These are phyloP conservation scores for Rotaria sp. DNA, from an alignment of 2,888 invertebrate genomes.

Conservation along the genomic window DNA sequence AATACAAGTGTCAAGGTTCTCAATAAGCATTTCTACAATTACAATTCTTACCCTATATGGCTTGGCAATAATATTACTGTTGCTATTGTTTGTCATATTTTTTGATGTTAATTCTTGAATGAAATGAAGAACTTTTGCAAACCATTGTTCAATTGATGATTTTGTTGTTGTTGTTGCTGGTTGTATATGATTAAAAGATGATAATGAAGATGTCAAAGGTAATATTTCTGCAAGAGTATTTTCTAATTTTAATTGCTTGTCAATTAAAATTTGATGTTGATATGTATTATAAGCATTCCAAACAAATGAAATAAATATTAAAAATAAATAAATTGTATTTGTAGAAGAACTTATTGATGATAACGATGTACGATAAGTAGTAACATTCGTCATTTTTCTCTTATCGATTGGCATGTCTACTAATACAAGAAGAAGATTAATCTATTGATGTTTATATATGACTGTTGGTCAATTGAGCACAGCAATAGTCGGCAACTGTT, in stretches of 20 bases:
- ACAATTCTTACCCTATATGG: not conserved
- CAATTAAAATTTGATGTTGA: not conserved
- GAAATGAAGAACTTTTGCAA: not conserved
- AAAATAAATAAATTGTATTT: not conserved
- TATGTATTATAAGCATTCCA: slow-evolving; percentile 26
- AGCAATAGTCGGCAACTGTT: not conserved
- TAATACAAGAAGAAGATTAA: not conserved
- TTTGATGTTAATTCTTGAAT: not conserved
- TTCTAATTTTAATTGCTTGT: not conserved
- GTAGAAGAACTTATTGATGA: not conserved
- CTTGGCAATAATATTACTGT: not conserved
- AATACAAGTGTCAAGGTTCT: slow-evolving; percentile 12
- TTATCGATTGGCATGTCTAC: not conserved
- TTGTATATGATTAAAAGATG: not conserved
- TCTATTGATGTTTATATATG: not conserved
- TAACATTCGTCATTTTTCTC: not conserved
- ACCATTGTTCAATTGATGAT: not conserved
- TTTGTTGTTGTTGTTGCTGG: not conserved
- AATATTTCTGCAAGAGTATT: not conserved
- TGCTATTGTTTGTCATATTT: not conserved
- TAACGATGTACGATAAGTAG: not conserved
- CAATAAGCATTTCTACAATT: not conserved
- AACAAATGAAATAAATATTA: not conserved
- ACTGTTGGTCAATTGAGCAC: not conserved
- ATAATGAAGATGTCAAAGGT: not conserved